phyloP scores from a whole-genome alignment of 2,113 vertebrate genomes.

The Physeter macrocephalus region DNA sequence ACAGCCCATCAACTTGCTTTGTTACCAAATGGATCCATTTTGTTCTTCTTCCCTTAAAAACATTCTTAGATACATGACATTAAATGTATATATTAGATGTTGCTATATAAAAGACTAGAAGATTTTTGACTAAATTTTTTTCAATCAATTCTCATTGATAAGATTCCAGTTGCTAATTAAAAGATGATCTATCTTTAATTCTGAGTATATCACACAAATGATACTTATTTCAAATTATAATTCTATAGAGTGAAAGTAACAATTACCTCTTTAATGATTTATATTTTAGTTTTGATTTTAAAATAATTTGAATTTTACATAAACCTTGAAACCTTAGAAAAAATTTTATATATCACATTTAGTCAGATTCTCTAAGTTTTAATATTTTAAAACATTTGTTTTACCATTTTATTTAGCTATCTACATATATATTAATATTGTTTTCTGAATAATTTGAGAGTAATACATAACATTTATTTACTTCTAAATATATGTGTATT shows the following conservation, averaged over 20 bases:
- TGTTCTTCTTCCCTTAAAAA: not conserved
- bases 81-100: slow-evolving; percentile 2
- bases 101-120: too few species aligned
- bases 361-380: not conserved
- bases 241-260: not conserved
- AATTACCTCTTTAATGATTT: not conserved
- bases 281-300: not conserved
- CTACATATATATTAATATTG: not conserved
- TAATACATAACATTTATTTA: not conserved
- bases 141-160: not conserved
- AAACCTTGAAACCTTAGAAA: not conserved
- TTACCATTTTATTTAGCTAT: not conserved
- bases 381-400: not conserved
- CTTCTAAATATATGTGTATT: not conserved
- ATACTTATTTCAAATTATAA: not conserved
- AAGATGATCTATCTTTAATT: not conserved
- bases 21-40: not conserved
- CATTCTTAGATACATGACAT: not conserved
- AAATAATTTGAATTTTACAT: not conserved
- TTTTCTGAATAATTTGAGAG: not conserved
- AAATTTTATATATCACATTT: not conserved
- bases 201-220: not conserved
- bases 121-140: not conserved
- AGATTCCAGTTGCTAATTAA: not conserved
- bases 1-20: slow-evolving; percentile 32